Conservation (phyloP, 2,888 invertebrate genomes). For the Plebejus argus region DNA sequence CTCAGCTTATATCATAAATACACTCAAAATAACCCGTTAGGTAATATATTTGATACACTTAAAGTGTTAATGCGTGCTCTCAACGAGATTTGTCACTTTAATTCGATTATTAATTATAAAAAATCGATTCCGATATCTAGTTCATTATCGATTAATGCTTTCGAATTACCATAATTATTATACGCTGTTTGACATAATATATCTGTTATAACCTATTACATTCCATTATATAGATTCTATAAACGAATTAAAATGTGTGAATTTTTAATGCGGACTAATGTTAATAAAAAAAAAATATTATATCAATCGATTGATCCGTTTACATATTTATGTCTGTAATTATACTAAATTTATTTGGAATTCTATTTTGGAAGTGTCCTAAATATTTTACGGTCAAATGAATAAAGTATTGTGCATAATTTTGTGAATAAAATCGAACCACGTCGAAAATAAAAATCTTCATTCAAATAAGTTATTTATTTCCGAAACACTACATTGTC, state of each 20-base stretch:
- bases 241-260: not conserved
- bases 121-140: slow-evolving; percentile 3
- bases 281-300: not conserved
- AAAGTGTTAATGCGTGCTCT: slow-evolving; percentile 14
- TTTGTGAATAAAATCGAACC: not conserved
- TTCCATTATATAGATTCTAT: not conserved
- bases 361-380: not conserved
- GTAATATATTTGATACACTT: slow-evolving; percentile 20
- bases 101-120: slow-evolving; percentile 23
- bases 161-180: slow-evolving; percentile 9
- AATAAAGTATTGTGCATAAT: not conserved
- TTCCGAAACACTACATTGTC: no score
- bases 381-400: not conserved
- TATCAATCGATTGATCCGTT: not conserved
- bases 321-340: not conserved
- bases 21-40: slow-evolving; percentile 1
- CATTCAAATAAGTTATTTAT: no score
- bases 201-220: not conserved
- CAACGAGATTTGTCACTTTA: slow-evolving; percentile 9
- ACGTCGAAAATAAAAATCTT: not conserved
- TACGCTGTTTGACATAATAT: not conserved
- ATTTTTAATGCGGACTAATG: not conserved
- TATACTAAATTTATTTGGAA: not conserved
- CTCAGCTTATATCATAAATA: slow-evolving; percentile 3
- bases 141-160: not conserved